A percentile compares a stretch with the other conserved stretches of the same genome.
These are phyloP conservation scores for Artibeus jamaicensis DNA, from an alignment of 2,797 vertebrate genomes.

Conservation along the genomic window DNA sequence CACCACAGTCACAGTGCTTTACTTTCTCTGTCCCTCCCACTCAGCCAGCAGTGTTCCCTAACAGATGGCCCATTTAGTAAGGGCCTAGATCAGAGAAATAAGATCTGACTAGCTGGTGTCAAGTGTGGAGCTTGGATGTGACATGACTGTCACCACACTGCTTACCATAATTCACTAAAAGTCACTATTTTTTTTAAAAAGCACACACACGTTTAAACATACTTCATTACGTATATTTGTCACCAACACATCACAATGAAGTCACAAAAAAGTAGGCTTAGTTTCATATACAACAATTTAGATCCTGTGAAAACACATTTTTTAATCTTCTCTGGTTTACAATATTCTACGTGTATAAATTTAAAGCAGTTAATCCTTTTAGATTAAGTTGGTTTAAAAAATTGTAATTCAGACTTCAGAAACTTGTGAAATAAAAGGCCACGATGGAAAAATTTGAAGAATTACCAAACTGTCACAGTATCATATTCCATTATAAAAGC, in stretches of 20 bases:
- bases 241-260: constrained; percentile 40
- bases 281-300: constrained; percentile 29
- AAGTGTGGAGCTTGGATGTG: background rate
- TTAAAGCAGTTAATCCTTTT: constrained; percentile 53
- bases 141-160: background rate
- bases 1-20: background rate
- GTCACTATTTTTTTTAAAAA: background rate
- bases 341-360: constrained; percentile 28
- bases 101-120: background rate
- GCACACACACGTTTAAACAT: background rate
- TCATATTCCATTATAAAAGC: constrained; percentile 58
- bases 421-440: constrained; percentile 65
- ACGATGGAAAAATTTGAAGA: constrained; percentile 27
- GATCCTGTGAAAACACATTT: constrained; percentile 52
- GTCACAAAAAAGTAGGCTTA: constrained; percentile 49
- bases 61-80: constrained; percentile 25
- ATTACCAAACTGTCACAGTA: constrained; percentile 41
- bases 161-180: background rate
- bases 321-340: constrained; percentile 40
- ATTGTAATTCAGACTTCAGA: constrained; percentile 13
- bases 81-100: constrained; percentile 37
- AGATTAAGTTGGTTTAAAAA: constrained; percentile 37
- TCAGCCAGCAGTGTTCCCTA: background rate
- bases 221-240: constrained; percentile 52
- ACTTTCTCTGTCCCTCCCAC: background rate